Percentiles rank a stretch among this genome's conserved stretches.
Conservation (phyloP, 2,797 vertebrate genomes). For the Paratrypauchen microcephalus region DNA sequence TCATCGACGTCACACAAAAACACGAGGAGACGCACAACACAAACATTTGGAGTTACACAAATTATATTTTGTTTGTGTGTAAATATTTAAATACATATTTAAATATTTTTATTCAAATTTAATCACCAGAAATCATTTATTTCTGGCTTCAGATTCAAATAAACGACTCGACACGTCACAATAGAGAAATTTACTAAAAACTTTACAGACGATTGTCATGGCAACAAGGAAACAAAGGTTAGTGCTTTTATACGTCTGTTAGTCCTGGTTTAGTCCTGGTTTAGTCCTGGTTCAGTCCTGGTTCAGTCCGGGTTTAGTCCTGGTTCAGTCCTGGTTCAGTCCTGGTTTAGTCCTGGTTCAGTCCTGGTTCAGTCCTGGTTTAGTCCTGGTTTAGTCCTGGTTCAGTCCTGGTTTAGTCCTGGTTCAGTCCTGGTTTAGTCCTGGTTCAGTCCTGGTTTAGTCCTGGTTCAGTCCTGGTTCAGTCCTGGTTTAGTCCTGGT, state of each 20-base stretch:
- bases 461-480: not conserved
- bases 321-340: not conserved
- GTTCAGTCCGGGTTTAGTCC: not conserved
- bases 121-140: too few species aligned
- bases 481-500: not conserved
- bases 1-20: too few species aligned
- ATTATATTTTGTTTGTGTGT: too few species aligned
- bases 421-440: not conserved
- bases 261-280: not conserved
- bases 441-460: not conserved
- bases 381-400: too few species aligned
- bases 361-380: too few species aligned
- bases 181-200: not conserved
- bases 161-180: not conserved
- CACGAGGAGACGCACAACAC: too few species aligned
- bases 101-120: too few species aligned
- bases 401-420: not conserved
- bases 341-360: not conserved
- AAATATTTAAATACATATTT: too few species aligned
- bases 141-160: not conserved
- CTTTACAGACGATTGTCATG: slow-evolving; percentile 8
- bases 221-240: slow-evolving; percentile 4
- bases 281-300: not conserved
- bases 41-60: too few species aligned
- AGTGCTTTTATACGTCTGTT: not conserved